phyloP scores from a whole-genome alignment of 2,113 vertebrate genomes.

The Megaceryle maxima region DNA sequence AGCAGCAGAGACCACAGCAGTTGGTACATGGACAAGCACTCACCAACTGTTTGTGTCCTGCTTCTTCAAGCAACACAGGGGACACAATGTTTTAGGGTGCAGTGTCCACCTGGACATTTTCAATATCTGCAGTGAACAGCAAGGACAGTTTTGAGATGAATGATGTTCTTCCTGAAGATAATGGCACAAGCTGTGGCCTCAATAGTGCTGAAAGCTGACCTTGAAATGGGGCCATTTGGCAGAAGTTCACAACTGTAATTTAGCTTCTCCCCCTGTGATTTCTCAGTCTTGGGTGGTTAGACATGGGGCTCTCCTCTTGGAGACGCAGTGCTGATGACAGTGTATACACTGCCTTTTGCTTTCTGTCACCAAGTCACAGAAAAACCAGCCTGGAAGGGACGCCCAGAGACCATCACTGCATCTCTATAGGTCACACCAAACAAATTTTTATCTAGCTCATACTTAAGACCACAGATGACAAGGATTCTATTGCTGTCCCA shows the following conservation, averaged over 20 bases:
- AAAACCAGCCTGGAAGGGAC: background rate
- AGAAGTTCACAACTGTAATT: background rate
- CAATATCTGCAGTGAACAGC: background rate
- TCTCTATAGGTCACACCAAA: background rate
- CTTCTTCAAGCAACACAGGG: background rate
- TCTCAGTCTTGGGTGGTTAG: background rate
- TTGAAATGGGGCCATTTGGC: conserved; percentile 20
- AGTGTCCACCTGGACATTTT: background rate
- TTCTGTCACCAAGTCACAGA: background rate
- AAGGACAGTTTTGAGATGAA: background rate
- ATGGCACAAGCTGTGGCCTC: background rate
- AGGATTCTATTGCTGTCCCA: background rate
- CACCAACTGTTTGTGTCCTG: background rate
- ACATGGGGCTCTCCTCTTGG: background rate
- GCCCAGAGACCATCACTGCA: background rate
- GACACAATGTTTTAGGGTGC: background rate
- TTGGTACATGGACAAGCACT: background rate
- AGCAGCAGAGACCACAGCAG: background rate
- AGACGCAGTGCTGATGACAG: background rate
- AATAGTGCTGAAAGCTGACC: background rate
- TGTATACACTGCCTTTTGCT: background rate
- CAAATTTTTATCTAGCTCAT: background rate
- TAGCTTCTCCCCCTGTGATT: background rate
- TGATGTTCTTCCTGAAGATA: background rate
- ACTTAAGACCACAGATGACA: background rate